phyloP scores from a whole-genome alignment of 2,888 invertebrate genomes.

The Synanthedon formicaeformis region DNA sequence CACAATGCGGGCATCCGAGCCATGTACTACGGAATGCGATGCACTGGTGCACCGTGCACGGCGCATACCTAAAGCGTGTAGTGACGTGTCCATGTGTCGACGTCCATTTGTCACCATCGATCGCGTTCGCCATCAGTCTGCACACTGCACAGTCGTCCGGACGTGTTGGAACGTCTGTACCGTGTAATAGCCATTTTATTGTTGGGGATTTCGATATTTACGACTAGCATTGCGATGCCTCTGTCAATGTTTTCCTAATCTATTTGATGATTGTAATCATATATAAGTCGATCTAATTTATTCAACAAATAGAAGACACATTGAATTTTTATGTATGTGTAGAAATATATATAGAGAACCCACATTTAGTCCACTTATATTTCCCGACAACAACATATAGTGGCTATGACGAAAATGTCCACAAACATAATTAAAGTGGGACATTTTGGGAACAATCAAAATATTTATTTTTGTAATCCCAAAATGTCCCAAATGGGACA shows the following conservation, averaged over 20 bases:
- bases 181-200: slow-evolving; percentile 23
- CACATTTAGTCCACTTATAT: too few relatives aligned
- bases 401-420: too few relatives aligned
- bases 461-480: too few relatives aligned
- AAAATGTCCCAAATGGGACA: too few relatives aligned
- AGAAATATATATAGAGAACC: too few relatives aligned
- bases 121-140: slow-evolving; percentile 17
- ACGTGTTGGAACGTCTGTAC: slow-evolving; percentile 17
- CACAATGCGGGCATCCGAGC: slow-evolving; percentile 47
- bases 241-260: slow-evolving; percentile 10
- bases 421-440: too few relatives aligned
- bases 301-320: too few relatives aligned
- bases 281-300: background rate
- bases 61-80: slow-evolving; percentile 42
- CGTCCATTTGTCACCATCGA: slow-evolving; percentile 61
- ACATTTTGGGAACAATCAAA: too few relatives aligned
- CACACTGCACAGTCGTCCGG: slow-evolving; percentile 20
- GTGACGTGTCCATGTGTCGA: slow-evolving; percentile 27
- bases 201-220: background rate
- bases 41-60: slow-evolving; percentile 18
- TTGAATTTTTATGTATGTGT: too few relatives aligned
- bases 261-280: slow-evolving; percentile 1
- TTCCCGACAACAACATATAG: too few relatives aligned
- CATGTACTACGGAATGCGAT: slow-evolving; percentile 50
- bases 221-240: slow-evolving; percentile 8